A percentile compares a stretch with the other conserved stretches of the same genome.
These are phyloP conservation scores for Alca torda DNA, from an alignment of 2,797 vertebrate genomes.

Conservation along the genomic window DNA sequence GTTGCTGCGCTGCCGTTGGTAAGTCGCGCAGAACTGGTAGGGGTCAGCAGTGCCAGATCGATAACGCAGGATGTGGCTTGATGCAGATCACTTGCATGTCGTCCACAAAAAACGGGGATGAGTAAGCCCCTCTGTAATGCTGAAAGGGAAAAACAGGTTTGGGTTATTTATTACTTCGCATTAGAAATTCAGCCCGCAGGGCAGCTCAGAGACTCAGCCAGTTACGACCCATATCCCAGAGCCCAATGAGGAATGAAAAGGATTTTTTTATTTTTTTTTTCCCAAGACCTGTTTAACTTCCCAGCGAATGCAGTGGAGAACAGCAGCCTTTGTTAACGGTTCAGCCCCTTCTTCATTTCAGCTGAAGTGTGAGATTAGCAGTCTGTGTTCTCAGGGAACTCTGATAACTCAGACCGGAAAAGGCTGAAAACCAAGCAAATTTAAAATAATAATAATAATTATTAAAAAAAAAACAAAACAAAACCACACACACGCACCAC, in stretches of 20 bases:
- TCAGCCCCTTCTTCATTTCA: not conserved
- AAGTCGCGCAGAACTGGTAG: not conserved
- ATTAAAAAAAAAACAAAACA: too few relatives aligned
- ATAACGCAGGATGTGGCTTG: not conserved
- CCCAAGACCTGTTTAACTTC: not conserved
- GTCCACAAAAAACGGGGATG: not conserved
- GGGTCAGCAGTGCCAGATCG: not conserved
- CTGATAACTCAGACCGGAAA: not conserved
- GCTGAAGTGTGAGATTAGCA: not conserved
- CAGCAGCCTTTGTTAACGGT: not conserved
- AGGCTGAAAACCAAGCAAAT: not conserved
- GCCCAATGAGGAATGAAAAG: not conserved
- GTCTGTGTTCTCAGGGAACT: not conserved
- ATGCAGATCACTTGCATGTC: not conserved
- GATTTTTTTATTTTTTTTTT: not conserved
- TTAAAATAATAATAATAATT: not conserved
- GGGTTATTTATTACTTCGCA: not conserved
- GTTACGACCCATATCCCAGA: not conserved
- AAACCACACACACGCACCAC: too few relatives aligned
- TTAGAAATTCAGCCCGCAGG: not conserved
- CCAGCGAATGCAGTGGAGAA: not conserved
- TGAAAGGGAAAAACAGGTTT: not conserved
- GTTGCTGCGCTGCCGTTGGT: not conserved
- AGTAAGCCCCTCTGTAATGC: not conserved
- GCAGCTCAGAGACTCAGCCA: not conserved